A percentile compares a stretch with the other conserved stretches of the same genome.
Evolutionary conservation across 2,113 vertebrate genomes (phyloP).

Genomic region (Tupaia tana): DNA sequence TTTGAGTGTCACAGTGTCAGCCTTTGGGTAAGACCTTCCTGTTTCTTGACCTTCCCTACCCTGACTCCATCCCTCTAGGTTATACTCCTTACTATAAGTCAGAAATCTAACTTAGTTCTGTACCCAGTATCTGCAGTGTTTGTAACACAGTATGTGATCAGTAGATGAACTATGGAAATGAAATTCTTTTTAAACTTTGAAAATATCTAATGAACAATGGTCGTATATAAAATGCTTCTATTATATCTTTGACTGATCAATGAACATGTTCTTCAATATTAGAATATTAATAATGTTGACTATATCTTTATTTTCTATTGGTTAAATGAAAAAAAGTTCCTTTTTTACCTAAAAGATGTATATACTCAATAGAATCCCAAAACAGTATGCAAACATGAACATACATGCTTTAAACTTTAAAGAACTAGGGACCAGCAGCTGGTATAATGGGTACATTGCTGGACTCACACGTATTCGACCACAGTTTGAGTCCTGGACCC

Average conservation of each 20-base stretch:
- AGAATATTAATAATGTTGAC: not conserved
- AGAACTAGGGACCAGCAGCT: not conserved
- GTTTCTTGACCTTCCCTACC: not conserved
- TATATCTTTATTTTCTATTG: not conserved
- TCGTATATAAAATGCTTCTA: not conserved
- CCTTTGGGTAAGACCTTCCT: no score
- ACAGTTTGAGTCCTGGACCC: no score
- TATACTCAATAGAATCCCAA: not conserved
- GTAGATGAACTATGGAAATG: not conserved
- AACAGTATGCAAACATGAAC: not conserved
- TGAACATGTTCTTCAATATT: not conserved
- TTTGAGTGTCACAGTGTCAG: not conserved
- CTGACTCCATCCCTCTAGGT: rapidly evolving
- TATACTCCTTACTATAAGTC: not conserved
- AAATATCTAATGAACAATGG: not conserved
- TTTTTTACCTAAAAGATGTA: not conserved
- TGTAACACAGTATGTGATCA: not conserved
- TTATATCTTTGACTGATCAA: not conserved
- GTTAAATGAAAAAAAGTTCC: not conserved
- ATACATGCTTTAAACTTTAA: not conserved
- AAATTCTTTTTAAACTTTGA: not conserved
- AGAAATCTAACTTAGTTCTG: not conserved
- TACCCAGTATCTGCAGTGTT: not conserved
- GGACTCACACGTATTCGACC: no score
- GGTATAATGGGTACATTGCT: no score